phyloP scores from a whole-genome alignment of 2,113 vertebrate genomes.

The Platanista minor region DNA sequence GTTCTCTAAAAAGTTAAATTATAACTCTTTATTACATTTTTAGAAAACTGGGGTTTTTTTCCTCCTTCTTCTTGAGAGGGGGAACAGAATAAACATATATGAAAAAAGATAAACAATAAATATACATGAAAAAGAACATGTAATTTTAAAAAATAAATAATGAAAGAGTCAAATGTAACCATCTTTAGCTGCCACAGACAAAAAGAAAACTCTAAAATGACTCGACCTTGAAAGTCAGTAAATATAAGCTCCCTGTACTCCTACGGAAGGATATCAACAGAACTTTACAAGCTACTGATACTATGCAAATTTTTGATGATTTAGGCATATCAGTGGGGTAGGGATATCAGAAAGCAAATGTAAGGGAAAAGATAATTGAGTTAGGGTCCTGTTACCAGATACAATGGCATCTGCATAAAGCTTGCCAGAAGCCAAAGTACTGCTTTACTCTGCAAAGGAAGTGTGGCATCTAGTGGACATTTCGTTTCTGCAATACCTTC shows the following conservation, averaged over 20 bases:
- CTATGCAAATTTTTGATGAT: background rate
- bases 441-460: constrained; percentile 79
- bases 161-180: background rate
- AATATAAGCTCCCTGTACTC: background rate
- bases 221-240: background rate
- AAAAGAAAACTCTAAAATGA: background rate
- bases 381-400: background rate
- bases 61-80: background rate
- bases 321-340: background rate
- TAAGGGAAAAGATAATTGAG: background rate
- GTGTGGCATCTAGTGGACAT: constrained; percentile 89
- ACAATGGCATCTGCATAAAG: accelerated
- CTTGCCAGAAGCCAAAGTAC: accelerated
- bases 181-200: background rate
- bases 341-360: background rate
- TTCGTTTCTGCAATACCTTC: constrained; percentile 53
- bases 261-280: background rate
- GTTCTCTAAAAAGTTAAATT: background rate
- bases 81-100: background rate
- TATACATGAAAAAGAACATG: background rate
- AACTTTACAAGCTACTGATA: background rate
- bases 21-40: background rate
- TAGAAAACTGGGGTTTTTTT: background rate
- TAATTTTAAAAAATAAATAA: background rate
- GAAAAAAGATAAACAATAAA: background rate